Evolutionary conservation across 2,113 vertebrate species (phyloP), one percentile per base, ranked within the genome.

Genomic region (Nettapus auritus): DNA sequence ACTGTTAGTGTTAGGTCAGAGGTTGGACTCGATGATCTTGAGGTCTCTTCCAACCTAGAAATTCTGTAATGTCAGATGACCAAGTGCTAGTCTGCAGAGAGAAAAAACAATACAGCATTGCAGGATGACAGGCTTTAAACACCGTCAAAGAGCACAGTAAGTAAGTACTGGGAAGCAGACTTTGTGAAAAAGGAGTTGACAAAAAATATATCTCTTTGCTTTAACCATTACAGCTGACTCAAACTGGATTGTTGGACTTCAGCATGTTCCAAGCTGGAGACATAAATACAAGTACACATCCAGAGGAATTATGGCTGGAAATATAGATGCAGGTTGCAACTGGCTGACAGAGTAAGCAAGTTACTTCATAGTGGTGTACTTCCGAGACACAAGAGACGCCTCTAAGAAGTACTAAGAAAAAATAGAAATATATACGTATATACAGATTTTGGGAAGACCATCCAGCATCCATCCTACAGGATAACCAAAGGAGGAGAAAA

Each of bases 321-420:
- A 82, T 18, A 26, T 1, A 16, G 0, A 0, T 28, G 60, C 48
- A 57, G 29, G 29, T 38, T 81, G 59, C 68, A 62, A 82, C 57
- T 64, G 34, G 40, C 19, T 87, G 18, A 36, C 36, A 53, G 26
- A 69, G 3, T 13, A 59, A 57, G 59, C 16, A 53, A 44, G 48
- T 71, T 78, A 25, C 36, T 78, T 89, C 29, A 38, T 4, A 76
- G 44, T 2, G 1, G 17, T 34, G 42, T 66, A 68, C 5, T 67
- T 28, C 28, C 11, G 80, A 76, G 26, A 42, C 5, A 34, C 25
- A 74, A 53, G 57, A 38, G 82, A 79, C 56, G 38, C 6, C 48
- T 50, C 12, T 50, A 25, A 50, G 22, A 50, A 42, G 13, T 21
- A 19, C 22, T 21, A 64, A 28, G 29, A 8, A 64, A 91, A 66